Percentiles rank a stretch among this genome's conserved stretches.
phyloP scores from a whole-genome alignment of 2,888 invertebrate genomes.

The Mesopsocus fuscifrons region DNA sequence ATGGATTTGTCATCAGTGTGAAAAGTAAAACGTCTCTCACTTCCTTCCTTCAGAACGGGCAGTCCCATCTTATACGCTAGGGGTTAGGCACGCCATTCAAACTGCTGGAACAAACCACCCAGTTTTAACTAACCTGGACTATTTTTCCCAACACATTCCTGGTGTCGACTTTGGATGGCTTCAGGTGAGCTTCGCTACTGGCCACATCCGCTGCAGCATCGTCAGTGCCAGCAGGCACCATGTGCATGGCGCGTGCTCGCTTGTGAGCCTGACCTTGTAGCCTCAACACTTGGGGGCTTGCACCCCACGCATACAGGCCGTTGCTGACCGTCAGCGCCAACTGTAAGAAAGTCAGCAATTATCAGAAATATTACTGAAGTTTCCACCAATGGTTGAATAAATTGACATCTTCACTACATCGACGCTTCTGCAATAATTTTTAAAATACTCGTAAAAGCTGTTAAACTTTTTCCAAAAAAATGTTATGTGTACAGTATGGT shows the following conservation, averaged over 20 bases:
- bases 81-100: too few relatives aligned
- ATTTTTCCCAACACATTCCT: conserved; percentile 39
- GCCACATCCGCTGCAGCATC: neutral
- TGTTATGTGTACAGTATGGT: too few relatives aligned
- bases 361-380: too few relatives aligned
- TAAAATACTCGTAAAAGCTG: conserved; percentile 3
- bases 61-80: too few relatives aligned
- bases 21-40: neutral
- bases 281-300: conserved; percentile 52
- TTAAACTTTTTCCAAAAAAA: conserved; percentile 4
- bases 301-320: conserved; percentile 54
- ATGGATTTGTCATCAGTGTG: neutral
- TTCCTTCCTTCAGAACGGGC: too few relatives aligned
- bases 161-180: conserved; percentile 41
- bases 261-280: conserved; percentile 42
- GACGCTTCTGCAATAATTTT: conserved; percentile 9
- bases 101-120: too few relatives aligned
- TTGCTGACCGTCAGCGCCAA: conserved; percentile 44
- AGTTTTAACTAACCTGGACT: too few relatives aligned
- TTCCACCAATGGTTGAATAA: too few relatives aligned
- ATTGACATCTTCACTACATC: conserved; percentile 11
- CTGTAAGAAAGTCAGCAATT: conserved; percentile 31
- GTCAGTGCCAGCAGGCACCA: conserved; percentile 1
- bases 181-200: conserved; percentile 27
- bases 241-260: conserved; percentile 27